Evolutionary conservation across 64 coral and sea anemone species (phyloP).

Genomic region (Porites australiensis): DNA sequence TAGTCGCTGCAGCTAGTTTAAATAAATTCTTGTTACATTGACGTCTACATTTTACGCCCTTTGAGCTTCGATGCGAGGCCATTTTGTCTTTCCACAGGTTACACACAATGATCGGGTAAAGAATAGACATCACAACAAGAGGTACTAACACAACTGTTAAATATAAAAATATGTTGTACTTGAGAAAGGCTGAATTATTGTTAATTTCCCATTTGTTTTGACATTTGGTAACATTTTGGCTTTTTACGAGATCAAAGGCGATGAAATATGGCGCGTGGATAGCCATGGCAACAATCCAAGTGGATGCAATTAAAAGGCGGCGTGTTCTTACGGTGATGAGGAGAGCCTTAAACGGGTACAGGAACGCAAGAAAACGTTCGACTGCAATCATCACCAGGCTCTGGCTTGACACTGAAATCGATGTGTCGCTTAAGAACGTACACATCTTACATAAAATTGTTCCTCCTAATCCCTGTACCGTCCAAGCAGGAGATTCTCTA

Average conservation of each 20-base stretch:
- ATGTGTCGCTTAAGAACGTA: constrained; percentile 56
- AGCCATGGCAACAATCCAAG: constrained; percentile 30
- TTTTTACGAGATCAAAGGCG: background rate
- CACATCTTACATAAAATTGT: constrained; percentile 45
- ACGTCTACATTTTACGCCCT: background rate
- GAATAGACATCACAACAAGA: background rate
- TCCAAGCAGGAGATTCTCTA: constrained; percentile 3
- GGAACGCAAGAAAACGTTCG: constrained; percentile 67
- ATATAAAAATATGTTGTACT: constrained; percentile 1
- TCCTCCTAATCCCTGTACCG: constrained; percentile 12
- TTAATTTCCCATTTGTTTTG: background rate
- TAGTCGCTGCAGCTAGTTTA: constrained; percentile 30
- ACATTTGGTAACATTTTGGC: background rate
- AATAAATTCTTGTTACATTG: constrained; percentile 24
- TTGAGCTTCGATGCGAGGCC: constrained; percentile 1
- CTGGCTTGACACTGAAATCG: constrained; percentile 72
- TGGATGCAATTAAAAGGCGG: background rate
- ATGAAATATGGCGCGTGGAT: constrained; percentile 51
- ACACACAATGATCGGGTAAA: constrained; percentile 14
- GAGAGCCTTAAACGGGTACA: constrained; percentile 48
- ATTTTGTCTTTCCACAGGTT: constrained; percentile 11
- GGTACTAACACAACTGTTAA: constrained; percentile 18
- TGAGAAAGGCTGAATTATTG: background rate
- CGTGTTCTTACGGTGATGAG: constrained; percentile 32
- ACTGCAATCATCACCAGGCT: constrained; percentile 65